A percentile compares a stretch with the other conserved stretches of the same genome.
These are phyloP conservation scores for Rhynchonema sp. DNA, from an alignment of 2,888 invertebrate genomes.

Conservation along the genomic window DNA sequence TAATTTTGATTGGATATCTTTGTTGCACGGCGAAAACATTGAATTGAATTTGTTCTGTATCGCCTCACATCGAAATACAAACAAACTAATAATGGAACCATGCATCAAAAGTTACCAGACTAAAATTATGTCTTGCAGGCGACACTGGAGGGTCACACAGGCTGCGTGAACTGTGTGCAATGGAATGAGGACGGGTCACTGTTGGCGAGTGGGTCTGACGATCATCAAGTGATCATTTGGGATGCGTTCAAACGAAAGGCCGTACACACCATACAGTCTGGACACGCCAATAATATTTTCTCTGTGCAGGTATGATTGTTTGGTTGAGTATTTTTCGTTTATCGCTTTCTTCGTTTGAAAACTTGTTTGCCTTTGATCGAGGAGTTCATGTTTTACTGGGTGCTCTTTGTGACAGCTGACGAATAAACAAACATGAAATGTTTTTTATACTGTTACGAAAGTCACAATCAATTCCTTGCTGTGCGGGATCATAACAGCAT, in stretches of 20 bases:
- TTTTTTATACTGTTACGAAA: no score
- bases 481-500: neutral
- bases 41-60: no score
- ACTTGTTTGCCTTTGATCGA: no score
- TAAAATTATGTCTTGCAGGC: neutral
- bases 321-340: conserved; percentile 8
- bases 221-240: conserved; percentile 77
- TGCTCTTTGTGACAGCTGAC: no score
- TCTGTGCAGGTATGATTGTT: conserved; percentile 59
- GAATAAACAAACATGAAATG: no score
- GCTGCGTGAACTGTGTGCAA: conserved; percentile 91
- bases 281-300: conserved; percentile 88
- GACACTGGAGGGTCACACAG: conserved; percentile 51
- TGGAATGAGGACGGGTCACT: conserved; percentile 72
- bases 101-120: no score
- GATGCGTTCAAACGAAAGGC: conserved; percentile 63
- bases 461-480: no score
- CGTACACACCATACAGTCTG: conserved; percentile 47
- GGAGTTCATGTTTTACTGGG: no score
- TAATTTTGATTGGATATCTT: no score
- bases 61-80: no score
- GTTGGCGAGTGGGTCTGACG: conserved; percentile 87
- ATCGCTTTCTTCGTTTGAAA: neutral
- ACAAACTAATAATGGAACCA: no score
- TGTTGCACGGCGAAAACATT: no score